phyloP scores from a whole-genome alignment of 2,113 vertebrate species.

The Semnornis frantzii region DNA sequence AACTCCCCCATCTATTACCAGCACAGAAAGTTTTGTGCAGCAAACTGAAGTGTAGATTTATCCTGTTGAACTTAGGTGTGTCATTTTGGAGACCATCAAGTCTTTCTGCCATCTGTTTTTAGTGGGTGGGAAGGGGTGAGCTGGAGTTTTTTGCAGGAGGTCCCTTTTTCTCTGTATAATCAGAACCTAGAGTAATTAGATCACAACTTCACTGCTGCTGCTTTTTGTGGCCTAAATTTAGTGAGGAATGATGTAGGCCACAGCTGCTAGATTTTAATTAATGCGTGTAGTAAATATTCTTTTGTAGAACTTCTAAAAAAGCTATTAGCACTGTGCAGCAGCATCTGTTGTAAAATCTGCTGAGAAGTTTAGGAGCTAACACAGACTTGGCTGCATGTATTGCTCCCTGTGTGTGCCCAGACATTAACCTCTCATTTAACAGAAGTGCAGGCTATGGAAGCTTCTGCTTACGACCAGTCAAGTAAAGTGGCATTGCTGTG shows the following conservation, averaged over 20 bases:
- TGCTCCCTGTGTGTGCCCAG: not conserved
- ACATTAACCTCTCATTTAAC: not conserved
- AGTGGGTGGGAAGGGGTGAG: not conserved
- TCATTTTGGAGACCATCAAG: not conserved
- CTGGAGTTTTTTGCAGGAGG: not conserved
- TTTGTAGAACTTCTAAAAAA: not conserved
- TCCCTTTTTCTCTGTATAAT: not conserved
- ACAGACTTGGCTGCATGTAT: not conserved
- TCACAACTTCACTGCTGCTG: not conserved
- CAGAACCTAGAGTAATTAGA: not conserved
- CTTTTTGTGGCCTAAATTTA: not conserved
- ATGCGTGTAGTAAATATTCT: conserved; percentile 33
- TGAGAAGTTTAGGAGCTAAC: not conserved
- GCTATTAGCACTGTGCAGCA: not conserved
- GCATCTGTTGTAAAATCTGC: conserved; percentile 33
- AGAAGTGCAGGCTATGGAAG: not conserved
- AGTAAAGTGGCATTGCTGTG: not conserved
- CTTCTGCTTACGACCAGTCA: not conserved
- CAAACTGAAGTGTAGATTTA: not conserved
- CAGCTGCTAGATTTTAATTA: conserved; percentile 54
- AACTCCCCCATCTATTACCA: not conserved
- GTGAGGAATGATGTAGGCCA: not conserved
- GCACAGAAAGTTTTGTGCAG: not conserved
- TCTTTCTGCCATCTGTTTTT: not conserved
- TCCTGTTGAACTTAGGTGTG: not conserved